These are phyloP conservation scores for Musca vetustissima DNA, from an alignment of 1,140 invertebrate genomes.

Conservation along the genomic window DNA sequence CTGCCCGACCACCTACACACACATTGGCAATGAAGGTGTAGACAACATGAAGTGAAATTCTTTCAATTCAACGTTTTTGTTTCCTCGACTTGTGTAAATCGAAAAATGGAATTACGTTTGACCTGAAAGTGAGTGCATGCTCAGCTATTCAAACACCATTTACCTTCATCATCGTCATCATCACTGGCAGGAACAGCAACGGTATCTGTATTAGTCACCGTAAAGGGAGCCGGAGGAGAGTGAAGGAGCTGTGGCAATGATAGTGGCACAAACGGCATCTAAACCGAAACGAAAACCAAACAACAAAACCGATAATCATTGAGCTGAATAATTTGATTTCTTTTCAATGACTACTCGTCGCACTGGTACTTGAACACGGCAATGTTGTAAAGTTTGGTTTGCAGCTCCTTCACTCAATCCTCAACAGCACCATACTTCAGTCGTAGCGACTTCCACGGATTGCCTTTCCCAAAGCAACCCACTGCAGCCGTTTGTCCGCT, in stretches of 20 bases:
- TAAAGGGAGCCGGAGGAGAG: too few species aligned
- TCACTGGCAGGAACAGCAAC: neutral
- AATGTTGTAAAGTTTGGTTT: conserved; percentile 3
- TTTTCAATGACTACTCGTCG: conserved; percentile 19
- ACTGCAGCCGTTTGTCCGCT: neutral
- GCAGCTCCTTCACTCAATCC: neutral
- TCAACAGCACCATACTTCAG: neutral
- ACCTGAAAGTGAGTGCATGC: neutral
- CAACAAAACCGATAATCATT: conserved; percentile 45
- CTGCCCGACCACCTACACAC: too few species aligned
- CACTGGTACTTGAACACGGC: too few species aligned
- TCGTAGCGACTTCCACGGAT: neutral
- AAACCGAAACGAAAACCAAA: conserved; percentile 32
- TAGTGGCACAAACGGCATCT: neutral
- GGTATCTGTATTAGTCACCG: too few species aligned
- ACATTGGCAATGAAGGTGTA: neutral
- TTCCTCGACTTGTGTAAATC: conserved; percentile 2
- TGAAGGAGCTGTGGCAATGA: too few species aligned
- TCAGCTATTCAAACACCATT: conserved; percentile 12
- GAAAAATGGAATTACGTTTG: neutral
- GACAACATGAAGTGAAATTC: neutral
- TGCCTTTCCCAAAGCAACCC: neutral
- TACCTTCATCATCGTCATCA: neutral
- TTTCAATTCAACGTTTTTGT: conserved; percentile 20
- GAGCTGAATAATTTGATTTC: conserved; percentile 50